Base-by-base conservation (phyloP, 2,113 vertebrate species). In the Phyllostomus discolor region DNA sequence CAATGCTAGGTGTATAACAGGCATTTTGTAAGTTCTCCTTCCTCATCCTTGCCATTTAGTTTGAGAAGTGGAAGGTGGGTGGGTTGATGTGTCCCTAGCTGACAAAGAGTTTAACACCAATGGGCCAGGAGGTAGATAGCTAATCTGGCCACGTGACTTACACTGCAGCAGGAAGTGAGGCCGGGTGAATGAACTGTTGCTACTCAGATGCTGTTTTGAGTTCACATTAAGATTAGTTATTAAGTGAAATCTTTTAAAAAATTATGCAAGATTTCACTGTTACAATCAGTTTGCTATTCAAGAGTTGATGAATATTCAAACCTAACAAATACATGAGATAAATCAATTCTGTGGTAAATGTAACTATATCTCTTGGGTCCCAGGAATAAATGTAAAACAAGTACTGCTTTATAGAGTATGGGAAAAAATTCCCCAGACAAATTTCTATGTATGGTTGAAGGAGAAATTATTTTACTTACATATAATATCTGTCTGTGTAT, bases 251-350 rank as follows among this genome's bases (percentile, higher is more conserved):
- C 88, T 91, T 88, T 69, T 79, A 88, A 93, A 91, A 97, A 93
- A 93, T 94, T 96, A 96, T 95, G 95, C 94, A 57, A 72, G 64
- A 95, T 94, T 97, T 97, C 96, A 87, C 62, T 97, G 94, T 93
- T 90, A 97, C 66, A 97, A 97, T 98, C 96, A 97, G 91, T 50
- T 84, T 95, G 69, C 96, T 97, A 96, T 97, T 97, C 96, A 97
- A 95, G 92, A 98, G 95, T 46, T 93, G 92, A 97, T 97, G 96
- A 97, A 96, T 96, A 97, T 98, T 98, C 95, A 97, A 95, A 67
- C 46, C 64, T 93, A 84, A 91, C 91, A 95, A 92, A 97, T 95
- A 80, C 50, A 85, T 11, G 83, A 24, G 76, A 81, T 95, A 96
- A 96, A 96, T 97, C 95, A 97, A 95, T 97, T 78, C 88, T 88